Base-by-base conservation (phyloP, 2,113 vertebrate genomes). In the Ophiodon elongatus region DNA sequence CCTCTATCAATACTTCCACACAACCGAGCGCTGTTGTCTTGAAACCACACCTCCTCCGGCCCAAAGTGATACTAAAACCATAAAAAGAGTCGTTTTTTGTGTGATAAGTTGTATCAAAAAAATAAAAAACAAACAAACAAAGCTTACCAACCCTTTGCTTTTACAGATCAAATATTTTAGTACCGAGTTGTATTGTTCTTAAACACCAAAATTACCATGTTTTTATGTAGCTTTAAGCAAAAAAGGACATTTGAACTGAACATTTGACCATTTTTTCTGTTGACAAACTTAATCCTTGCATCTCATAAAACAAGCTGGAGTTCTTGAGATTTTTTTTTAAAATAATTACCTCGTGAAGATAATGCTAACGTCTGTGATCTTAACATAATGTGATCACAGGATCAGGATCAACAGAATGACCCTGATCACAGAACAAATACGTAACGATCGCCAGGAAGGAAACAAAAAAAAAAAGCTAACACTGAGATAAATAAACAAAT, bases 1-100 rank as follows among this genome's bases (percentile, higher is more conserved):
- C 50, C 77, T 69, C 69, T n/a, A 11, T 45, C 23, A 57, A 76
- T 33, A 41, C 81, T 75, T 79, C 73, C 45, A 77, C 71, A 82
- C 83, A 76, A 33, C 52, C 0, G 8, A 27, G 70, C n/a, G 8
- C 1, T 57, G 71, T n/a, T 41, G 0, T 71, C 13, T 37, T 60
- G n/a, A 64, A 83, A 70, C 41, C 72, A 23, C 52, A 68, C 8
- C 27, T 59, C 19, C 14, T 21, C 33, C 1, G 70, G 35, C 41
- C 9, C 68, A 50, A 8, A 17, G 25, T 0, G 56, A 75, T 0
- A 50, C 11, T 64, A 45, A 70, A n/a, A 76, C 25, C 13, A 21
- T 33, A 52, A 9, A 84, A 7, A 70, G 1, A 1, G 8, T 11
- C 3, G 11, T 11, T 0, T 29, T 57, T 1, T 19, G n/a, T 75